Evolutionary conservation across 2,113 vertebrate species (phyloP).

Genomic region (Pterocles gutturalis): DNA sequence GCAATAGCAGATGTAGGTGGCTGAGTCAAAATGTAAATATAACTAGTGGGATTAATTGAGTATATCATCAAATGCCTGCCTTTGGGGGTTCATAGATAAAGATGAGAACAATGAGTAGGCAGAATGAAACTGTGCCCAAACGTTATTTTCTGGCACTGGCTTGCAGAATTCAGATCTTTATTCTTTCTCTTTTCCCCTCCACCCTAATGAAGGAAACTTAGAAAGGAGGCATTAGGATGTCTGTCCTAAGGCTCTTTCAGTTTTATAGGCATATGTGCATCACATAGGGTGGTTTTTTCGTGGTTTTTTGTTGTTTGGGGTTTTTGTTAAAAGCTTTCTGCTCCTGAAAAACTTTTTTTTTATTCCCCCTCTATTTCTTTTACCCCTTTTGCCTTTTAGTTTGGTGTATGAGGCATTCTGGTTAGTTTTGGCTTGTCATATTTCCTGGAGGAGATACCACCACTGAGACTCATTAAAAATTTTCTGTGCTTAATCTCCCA

Average conservation of each 20-base stretch:
- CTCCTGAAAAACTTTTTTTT: not conserved
- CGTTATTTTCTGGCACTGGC: not conserved
- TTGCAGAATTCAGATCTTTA: not conserved
- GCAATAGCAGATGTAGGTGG: not conserved
- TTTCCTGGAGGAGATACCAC: not conserved
- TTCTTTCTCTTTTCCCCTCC: not conserved
- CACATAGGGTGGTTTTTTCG: accelerated
- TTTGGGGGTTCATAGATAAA: not conserved
- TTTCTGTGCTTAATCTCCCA: not conserved
- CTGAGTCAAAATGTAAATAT: slow-evolving; percentile 15
- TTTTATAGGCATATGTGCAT: not conserved
- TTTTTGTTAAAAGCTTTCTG: not conserved
- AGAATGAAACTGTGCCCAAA: not conserved
- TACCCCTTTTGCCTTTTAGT: not conserved
- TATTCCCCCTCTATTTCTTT: not conserved
- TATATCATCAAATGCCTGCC: not conserved
- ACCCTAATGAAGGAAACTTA: not conserved
- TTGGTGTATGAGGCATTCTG: not conserved
- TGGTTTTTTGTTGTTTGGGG: not conserved
- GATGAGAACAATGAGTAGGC: not conserved
- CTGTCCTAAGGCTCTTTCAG: not conserved
- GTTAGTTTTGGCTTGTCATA: not conserved
- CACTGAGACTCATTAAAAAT: not conserved
- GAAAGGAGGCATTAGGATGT: not conserved
- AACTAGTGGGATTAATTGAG: slow-evolving; percentile 30